Conservation (phyloP, 2,888 invertebrate species). For the Sarcophaga carnaria region DNA sequence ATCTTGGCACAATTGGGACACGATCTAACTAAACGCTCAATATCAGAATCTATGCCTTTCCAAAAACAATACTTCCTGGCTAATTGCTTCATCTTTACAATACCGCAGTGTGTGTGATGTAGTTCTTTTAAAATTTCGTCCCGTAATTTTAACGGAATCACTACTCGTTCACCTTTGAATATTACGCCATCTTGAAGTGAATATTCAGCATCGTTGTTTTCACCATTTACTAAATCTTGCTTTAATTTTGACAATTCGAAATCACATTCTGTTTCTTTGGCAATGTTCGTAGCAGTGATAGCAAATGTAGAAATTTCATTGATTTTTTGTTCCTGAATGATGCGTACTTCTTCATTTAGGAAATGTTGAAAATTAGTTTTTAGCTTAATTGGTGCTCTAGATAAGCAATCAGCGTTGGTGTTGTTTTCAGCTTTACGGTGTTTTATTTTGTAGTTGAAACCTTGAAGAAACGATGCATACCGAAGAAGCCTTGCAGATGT, state of each 20-base stretch:
- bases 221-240: slow-evolving; percentile 7
- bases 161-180: slow-evolving; percentile 40
- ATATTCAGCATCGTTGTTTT: slow-evolving; percentile 34
- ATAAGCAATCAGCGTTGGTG: too few relatives aligned
- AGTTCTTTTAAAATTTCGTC: slow-evolving; percentile 32
- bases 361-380: neutral
- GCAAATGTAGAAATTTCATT: slow-evolving; percentile 35
- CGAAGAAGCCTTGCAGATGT: neutral
- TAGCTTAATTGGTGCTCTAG: too few relatives aligned
- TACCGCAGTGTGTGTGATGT: slow-evolving; percentile 18
- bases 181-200: slow-evolving; percentile 27
- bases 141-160: slow-evolving; percentile 24
- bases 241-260: slow-evolving; percentile 33
- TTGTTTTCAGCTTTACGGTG: neutral
- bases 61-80: slow-evolving; percentile 28
- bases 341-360: slow-evolving; percentile 26
- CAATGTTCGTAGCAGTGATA: neutral
- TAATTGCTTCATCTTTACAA: slow-evolving; percentile 35
- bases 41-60: slow-evolving; percentile 30
- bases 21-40: neutral
- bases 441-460: slow-evolving; percentile 37
- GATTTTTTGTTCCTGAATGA: slow-evolving; percentile 39
- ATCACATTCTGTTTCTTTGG: slow-evolving; percentile 35
- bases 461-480: slow-evolving; percentile 25
- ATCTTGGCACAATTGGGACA: neutral